Percentiles rank a stretch among this genome's conserved stretches.
Evolutionary conservation across 2,888 invertebrate species (phyloP).

Genomic region (Dascillus cervinus): DNA sequence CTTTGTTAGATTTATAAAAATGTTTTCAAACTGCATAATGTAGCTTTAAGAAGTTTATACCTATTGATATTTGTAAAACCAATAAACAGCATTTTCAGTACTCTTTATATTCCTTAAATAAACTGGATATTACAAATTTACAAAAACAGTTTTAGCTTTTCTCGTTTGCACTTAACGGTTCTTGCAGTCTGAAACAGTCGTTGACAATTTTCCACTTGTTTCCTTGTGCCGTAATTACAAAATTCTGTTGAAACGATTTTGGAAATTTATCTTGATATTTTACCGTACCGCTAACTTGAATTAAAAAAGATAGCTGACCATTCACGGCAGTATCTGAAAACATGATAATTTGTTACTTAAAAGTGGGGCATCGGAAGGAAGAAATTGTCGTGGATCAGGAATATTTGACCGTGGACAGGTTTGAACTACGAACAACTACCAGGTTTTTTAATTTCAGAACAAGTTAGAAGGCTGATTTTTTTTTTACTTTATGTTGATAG

Average conservation of each 20-base stretch:
- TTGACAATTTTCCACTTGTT: slow-evolving; percentile 93
- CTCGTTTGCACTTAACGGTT: slow-evolving; percentile 28
- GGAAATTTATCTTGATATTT: slow-evolving; percentile 55
- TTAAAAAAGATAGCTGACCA: slow-evolving; percentile 71
- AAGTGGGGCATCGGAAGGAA: too few species aligned
- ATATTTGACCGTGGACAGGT: background rate
- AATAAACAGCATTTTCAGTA: slow-evolving; percentile 8
- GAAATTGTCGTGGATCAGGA: too few species aligned
- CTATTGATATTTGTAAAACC: slow-evolving; percentile 18
- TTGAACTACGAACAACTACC: too few species aligned
- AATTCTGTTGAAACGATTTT: slow-evolving; percentile 76
- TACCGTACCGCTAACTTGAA: slow-evolving; percentile 77
- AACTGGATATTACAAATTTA: slow-evolving; percentile 2
- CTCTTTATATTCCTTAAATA: background rate
- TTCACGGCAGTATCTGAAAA: slow-evolving; percentile 62
- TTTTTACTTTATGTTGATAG: too few species aligned
- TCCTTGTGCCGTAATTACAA: slow-evolving; percentile 77
- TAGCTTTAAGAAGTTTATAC: slow-evolving; percentile 19
- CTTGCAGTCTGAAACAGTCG: slow-evolving; percentile 79
- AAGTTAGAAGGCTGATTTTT: too few species aligned
- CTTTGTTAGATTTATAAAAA: background rate
- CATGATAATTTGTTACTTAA: too few species aligned
- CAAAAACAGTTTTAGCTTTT: slow-evolving; percentile 13
- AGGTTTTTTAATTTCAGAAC: too few species aligned
- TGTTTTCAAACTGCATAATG: background rate